phyloP scores from a whole-genome alignment of 2,888 invertebrate genomes.

The Nebria salina region DNA sequence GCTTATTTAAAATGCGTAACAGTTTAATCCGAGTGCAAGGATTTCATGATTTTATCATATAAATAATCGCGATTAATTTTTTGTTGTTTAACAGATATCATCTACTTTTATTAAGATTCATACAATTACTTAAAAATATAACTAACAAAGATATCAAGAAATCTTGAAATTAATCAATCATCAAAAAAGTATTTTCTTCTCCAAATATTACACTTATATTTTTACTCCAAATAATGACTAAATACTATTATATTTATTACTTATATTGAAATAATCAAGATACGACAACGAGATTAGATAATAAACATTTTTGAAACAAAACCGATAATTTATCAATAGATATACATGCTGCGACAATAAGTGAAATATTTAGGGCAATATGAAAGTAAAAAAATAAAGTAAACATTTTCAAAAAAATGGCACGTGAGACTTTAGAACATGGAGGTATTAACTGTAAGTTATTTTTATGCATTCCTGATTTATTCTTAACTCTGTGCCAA shows the following conservation, averaged over 20 bases:
- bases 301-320: conserved; percentile 6
- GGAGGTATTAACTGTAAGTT: conserved; percentile 21
- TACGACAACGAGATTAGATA: background rate
- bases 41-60: too few species aligned
- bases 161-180: too few species aligned
- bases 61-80: too few species aligned
- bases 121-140: too few species aligned
- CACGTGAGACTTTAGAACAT: conserved; percentile 20
- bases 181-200: background rate
- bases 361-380: background rate
- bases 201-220: background rate
- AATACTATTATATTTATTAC: background rate
- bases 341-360: conserved; percentile 11
- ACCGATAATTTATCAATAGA: conserved; percentile 32
- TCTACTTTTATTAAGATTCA: too few species aligned
- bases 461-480: background rate
- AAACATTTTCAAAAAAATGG: conserved; percentile 18
- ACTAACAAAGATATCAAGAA: too few species aligned
- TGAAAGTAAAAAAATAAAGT: background rate
- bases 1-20: too few species aligned
- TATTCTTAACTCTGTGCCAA: too few species aligned
- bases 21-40: too few species aligned
- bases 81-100: too few species aligned
- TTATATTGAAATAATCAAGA: background rate
- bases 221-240: background rate